A percentile compares a stretch with the other conserved stretches of the same genome.
Evolutionary conservation across 2,888 invertebrate species (phyloP).

Genomic region (Phyto melanocephala): DNA sequence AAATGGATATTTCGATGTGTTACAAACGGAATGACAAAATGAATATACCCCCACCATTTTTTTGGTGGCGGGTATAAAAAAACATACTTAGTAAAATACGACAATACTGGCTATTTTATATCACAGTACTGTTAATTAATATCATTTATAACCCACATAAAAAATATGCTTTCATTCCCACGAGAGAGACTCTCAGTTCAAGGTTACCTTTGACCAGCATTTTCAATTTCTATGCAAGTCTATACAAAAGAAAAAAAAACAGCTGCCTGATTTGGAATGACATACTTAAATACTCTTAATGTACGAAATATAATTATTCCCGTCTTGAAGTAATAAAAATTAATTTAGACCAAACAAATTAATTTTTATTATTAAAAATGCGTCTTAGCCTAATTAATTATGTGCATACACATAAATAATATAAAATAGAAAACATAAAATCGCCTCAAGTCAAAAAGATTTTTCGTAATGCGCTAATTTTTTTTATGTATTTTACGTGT

Average conservation of each 20-base stretch:
- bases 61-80: too few relatives aligned
- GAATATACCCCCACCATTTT: too few relatives aligned
- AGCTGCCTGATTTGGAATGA: background rate
- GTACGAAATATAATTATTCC: background rate
- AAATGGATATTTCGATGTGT: too few relatives aligned
- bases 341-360: background rate
- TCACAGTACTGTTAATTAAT: background rate
- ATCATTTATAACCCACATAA: background rate
- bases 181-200: background rate
- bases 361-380: background rate
- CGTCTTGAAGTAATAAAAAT: too few relatives aligned
- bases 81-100: too few relatives aligned
- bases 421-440: background rate
- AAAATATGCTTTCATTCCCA: background rate
- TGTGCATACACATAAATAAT: too few relatives aligned
- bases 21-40: too few relatives aligned
- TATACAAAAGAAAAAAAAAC: background rate
- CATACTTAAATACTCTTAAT: background rate
- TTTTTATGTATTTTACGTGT: background rate
- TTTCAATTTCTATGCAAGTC: background rate
- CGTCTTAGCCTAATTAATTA: background rate
- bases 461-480: background rate
- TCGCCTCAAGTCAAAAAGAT: background rate
- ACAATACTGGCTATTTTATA: too few relatives aligned
- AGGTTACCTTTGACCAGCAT: background rate